phyloP scores from a whole-genome alignment of 2,797 vertebrate species.

The Fistularia tabacaria region DNA sequence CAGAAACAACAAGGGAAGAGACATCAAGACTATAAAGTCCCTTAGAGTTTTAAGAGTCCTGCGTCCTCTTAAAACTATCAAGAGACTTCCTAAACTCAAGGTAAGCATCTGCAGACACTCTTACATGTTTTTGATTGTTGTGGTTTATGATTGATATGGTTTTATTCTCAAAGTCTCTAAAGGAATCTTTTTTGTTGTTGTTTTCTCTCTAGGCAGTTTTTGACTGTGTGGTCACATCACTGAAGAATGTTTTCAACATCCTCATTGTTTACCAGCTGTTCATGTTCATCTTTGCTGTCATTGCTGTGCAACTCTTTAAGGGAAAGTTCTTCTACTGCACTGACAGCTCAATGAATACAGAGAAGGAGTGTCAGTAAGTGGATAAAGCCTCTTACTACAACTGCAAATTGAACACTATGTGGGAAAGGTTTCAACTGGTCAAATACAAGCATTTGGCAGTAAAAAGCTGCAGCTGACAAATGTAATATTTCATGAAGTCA shows the following conservation, averaged over 20 bases:
- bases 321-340: constrained; percentile 98
- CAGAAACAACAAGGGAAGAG: constrained; percentile 95
- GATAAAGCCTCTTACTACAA: not conserved
- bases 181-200: not conserved
- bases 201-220: constrained; percentile 85
- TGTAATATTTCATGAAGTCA: too few species aligned
- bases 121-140: not conserved
- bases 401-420: too few species aligned
- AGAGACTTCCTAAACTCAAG: constrained; percentile 98
- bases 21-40: constrained; percentile 99
- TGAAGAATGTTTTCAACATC: constrained; percentile 99
- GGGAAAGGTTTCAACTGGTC: too few species aligned
- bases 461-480: too few species aligned
- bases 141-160: constrained; percentile 12
- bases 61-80: constrained; percentile 96
- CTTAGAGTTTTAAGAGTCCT: constrained; percentile 90
- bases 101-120: constrained; percentile 56
- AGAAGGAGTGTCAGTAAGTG: constrained; percentile 97
- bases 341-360: constrained; percentile 92
- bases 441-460: too few species aligned
- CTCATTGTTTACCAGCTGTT: constrained; percentile 99
- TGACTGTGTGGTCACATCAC: constrained; percentile 96
- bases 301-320: constrained; percentile 97
- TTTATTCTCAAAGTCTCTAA: not conserved
- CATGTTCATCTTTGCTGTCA: constrained; percentile 99